A percentile compares a stretch with the other conserved stretches of the same genome.
Conservation (phyloP, 2,113 vertebrate species). For the Polyodon spathula region DNA sequence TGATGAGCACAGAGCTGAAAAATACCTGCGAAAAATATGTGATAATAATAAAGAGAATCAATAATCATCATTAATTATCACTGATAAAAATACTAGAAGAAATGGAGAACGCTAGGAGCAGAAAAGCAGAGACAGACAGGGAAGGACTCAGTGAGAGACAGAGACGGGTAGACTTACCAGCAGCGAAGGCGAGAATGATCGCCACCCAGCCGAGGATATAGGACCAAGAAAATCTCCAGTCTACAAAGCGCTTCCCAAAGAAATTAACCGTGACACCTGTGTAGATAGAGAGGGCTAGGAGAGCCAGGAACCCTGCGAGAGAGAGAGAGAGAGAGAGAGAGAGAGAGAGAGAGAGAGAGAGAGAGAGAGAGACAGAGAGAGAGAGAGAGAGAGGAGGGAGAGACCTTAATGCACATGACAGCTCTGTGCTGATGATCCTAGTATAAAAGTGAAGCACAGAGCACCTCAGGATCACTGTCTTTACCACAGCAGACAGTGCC, state of each 20-base stretch:
- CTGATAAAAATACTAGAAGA: neutral
- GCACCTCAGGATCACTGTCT: neutral
- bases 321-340: neutral
- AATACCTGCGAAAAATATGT: conserved; percentile 30
- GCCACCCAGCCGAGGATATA: conserved; percentile 69
- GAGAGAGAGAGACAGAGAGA: neutral
- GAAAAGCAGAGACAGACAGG: neutral
- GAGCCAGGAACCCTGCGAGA: conserved; percentile 55
- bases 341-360: neutral
- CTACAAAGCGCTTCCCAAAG: conserved; percentile 59
- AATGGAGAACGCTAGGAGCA: neutral
- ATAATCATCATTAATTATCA: too few relatives aligned
- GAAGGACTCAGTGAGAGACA: neutral
- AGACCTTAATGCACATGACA: neutral
- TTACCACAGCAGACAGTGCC: too few relatives aligned
- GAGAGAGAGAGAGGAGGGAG: neutral
- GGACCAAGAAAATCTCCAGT: conserved; percentile 77
- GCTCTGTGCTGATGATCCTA: neutral
- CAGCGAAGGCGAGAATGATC: conserved; percentile 49
- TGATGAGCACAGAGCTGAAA: conserved; percentile 58
- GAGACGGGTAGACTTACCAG: conserved; percentile 42
- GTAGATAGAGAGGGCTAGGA: conserved; percentile 64
- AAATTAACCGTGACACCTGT: conserved; percentile 60
- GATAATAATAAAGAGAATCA: too few relatives aligned
- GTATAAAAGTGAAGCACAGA: too few relatives aligned